Conservation (phyloP, 2,888 invertebrate genomes). For the Alentia gelatinosa region DNA sequence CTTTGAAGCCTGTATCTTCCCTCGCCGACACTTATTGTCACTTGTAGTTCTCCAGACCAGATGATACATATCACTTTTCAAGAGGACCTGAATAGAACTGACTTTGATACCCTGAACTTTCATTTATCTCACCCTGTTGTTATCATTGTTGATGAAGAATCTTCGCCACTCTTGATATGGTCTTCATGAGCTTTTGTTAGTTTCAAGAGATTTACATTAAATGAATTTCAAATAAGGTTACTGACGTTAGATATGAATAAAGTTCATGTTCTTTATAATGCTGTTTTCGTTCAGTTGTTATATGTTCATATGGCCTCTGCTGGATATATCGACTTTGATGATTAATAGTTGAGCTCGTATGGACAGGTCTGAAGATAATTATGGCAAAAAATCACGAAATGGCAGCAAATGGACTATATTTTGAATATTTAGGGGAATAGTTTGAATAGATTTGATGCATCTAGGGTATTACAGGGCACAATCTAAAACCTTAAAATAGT, state of each 20-base stretch:
- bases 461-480: too few species aligned
- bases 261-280: neutral
- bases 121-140: neutral
- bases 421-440: too few species aligned
- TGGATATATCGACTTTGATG: too few species aligned
- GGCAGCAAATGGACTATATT: too few species aligned
- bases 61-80: constrained; percentile 21
- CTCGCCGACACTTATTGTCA: neutral
- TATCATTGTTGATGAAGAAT: neutral
- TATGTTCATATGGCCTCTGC: too few species aligned
- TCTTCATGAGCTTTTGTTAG: neutral
- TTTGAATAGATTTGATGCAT: too few species aligned
- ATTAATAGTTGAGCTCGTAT: too few species aligned
- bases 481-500: too few species aligned
- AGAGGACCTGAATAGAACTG: neutral
- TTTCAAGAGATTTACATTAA: neutral
- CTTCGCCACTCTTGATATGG: too few species aligned
- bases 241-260: neutral
- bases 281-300: neutral
- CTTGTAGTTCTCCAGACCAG: neutral
- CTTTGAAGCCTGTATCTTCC: neutral
- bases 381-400: too few species aligned
- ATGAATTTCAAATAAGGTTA: neutral
- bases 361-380: too few species aligned
- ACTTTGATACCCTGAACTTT: neutral